Conservation (phyloP, 2,113 vertebrate genomes). For the Vulpes vulpes region DNA sequence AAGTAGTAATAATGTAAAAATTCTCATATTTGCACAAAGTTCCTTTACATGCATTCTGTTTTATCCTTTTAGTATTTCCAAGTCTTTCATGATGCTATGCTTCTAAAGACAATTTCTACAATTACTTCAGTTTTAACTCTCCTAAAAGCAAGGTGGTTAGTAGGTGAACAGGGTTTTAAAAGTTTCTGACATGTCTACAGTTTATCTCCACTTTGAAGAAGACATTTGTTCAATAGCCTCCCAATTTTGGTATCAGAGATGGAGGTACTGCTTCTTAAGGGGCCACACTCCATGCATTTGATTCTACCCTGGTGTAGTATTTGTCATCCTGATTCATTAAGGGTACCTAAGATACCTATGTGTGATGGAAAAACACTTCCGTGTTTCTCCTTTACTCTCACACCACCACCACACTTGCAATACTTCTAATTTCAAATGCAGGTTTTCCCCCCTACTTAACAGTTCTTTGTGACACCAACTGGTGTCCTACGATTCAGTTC, state of each 20-base stretch:
- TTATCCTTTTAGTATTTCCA: not conserved
- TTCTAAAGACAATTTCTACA: not conserved
- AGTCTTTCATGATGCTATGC: not conserved
- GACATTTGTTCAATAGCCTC: not conserved
- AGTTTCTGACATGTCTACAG: not conserved
- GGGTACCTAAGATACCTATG: not conserved
- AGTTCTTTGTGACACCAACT: not conserved
- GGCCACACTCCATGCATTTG: not conserved
- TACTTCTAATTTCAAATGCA: not conserved
- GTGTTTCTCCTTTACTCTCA: not conserved
- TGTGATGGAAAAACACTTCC: not conserved
- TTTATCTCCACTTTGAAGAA: not conserved
- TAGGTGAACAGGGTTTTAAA: not conserved
- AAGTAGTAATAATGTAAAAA: not conserved
- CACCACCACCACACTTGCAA: not conserved
- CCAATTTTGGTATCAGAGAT: not conserved
- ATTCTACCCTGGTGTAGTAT: not conserved
- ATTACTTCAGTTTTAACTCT: constrained; percentile 7
- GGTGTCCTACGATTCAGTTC: not conserved
- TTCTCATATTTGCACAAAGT: not conserved
- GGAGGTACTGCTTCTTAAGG: not conserved
- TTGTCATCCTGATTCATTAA: not conserved
- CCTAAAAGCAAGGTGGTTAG: not conserved
- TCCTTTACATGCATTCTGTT: not conserved
- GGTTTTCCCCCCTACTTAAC: not conserved